Evolutionary conservation across 2,888 invertebrate genomes (phyloP).

Genomic region (Cristatella mucedo): DNA sequence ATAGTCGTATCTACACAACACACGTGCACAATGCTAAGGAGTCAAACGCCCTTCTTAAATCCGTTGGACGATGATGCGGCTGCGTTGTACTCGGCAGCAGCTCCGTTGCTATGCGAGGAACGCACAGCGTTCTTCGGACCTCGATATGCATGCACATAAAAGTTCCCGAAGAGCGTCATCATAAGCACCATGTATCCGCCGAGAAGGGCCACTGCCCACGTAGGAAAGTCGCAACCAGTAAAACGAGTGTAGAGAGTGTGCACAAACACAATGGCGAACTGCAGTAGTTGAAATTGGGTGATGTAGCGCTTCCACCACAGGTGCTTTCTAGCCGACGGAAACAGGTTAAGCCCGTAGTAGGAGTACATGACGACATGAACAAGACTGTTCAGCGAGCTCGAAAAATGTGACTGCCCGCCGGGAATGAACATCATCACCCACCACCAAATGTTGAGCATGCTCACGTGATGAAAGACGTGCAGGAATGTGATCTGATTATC

Average conservation of each 20-base stretch:
- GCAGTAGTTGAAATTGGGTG: conserved; percentile 69
- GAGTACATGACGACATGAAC: conserved; percentile 86
- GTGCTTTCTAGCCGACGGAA: conserved; percentile 57
- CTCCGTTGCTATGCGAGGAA: too few species aligned
- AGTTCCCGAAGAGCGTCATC: conserved; percentile 83
- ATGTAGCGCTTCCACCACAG: conserved; percentile 93
- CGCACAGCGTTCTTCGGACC: too few species aligned
- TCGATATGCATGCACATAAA: conserved; percentile 78
- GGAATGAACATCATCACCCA: conserved; percentile 51
- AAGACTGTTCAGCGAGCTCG: conserved; percentile 68
- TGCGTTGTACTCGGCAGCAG: too few species aligned
- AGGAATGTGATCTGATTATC: conserved; percentile 74
- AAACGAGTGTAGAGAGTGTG: conserved; percentile 64
- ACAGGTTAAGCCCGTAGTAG: conserved; percentile 72
- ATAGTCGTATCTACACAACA: too few species aligned
- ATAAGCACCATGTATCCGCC: conserved; percentile 71
- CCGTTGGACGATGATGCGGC: too few species aligned
- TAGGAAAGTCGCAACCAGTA: conserved; percentile 67
- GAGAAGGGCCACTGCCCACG: conserved; percentile 42
- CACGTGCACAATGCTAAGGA: too few species aligned
- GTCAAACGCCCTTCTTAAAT: too few species aligned
- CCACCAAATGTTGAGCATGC: conserved; percentile 90
- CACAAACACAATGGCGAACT: conserved; percentile 65
- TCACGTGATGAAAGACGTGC: conserved; percentile 82
- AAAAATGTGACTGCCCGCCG: conserved; percentile 47